A percentile compares a stretch with the other conserved stretches of the same genome.
Evolutionary conservation across 2,113 vertebrate genomes (phyloP).

Genomic region (Pseudolaguvia tuberculata): DNA sequence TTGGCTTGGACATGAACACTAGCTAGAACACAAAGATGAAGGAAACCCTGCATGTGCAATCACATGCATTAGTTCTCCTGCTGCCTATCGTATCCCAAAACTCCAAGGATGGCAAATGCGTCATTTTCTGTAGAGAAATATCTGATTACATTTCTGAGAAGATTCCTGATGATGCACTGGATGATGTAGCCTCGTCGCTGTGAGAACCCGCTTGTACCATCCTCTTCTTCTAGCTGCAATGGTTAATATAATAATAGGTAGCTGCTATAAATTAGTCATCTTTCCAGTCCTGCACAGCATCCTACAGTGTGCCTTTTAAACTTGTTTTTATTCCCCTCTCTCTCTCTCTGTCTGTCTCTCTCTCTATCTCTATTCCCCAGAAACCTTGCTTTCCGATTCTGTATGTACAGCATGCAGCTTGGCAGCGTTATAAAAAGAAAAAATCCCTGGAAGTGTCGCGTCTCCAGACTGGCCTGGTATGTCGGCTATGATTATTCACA

Average conservation of each 20-base stretch:
- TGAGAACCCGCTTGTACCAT: neutral
- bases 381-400: neutral
- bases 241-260: neutral
- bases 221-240: neutral
- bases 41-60: neutral
- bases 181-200: neutral
- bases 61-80: neutral
- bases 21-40: neutral
- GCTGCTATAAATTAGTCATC: slow-evolving; percentile 32
- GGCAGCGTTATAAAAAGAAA: neutral
- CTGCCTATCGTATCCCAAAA: neutral
- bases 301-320: slow-evolving; percentile 2
- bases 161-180: neutral
- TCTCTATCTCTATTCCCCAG: neutral
- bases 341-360: neutral
- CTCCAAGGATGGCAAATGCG: neutral
- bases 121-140: neutral
- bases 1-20: neutral
- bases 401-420: slow-evolving; percentile 15
- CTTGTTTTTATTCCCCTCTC: neutral
- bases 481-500: neutral
- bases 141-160: neutral
- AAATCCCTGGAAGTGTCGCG: neutral
- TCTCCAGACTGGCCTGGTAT: neutral
- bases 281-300: slow-evolving; percentile 6